A percentile compares a stretch with the other conserved stretches of the same genome.
phyloP scores from a whole-genome alignment of 1,140 invertebrate genomes.

The Nasonia giraulti region DNA sequence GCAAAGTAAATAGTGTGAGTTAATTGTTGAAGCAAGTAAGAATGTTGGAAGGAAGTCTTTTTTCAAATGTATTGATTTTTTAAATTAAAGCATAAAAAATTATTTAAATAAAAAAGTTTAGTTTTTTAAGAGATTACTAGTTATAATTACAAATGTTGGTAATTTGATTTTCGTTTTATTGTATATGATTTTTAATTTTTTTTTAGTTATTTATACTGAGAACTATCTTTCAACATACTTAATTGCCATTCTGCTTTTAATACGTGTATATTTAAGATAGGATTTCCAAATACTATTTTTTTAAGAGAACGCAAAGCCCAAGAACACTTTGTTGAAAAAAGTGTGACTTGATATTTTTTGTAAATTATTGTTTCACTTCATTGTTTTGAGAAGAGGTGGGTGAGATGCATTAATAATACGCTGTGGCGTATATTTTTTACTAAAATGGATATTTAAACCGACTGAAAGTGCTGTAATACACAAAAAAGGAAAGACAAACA shows the following conservation, averaged over 20 bases:
- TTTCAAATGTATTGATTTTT: neutral
- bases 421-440: constrained; percentile 4
- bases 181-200: neutral
- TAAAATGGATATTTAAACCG: neutral
- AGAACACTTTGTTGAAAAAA: neutral
- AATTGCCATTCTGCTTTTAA: neutral
- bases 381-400: neutral
- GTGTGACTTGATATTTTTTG: neutral
- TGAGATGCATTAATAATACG: neutral
- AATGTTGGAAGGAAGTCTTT: neutral
- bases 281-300: neutral
- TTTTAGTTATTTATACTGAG: neutral
- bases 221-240: neutral
- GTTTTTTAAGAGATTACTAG: neutral
- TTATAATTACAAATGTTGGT: neutral
- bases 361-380: neutral
- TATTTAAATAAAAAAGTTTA: neutral
- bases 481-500: neutral
- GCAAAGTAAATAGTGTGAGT: neutral
- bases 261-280: neutral
- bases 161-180: too few species aligned
- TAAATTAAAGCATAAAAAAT: neutral
- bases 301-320: neutral
- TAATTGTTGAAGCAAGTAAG: neutral
- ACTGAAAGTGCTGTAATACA: neutral